Conservation (phyloP, 2,888 invertebrate genomes). For the Drosophila nr. medialis region DNA sequence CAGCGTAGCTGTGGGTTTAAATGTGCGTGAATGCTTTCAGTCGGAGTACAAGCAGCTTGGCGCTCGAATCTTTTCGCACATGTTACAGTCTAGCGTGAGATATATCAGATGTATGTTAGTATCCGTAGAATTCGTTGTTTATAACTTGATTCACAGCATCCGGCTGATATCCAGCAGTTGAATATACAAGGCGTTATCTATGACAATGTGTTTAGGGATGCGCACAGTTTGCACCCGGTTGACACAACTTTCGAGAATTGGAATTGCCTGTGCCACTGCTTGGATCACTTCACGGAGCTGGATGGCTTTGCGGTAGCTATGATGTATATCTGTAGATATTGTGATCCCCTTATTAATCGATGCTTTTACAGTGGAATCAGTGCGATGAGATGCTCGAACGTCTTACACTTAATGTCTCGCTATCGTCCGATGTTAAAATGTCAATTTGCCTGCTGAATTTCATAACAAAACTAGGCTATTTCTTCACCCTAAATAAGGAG, state of each 20-base stretch:
- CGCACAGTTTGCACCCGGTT: constrained; percentile 68
- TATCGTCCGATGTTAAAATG: constrained; percentile 66
- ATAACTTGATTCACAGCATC: constrained; percentile 48
- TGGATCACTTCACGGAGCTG: constrained; percentile 71
- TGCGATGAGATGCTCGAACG: constrained; percentile 82
- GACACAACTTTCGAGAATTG: constrained; percentile 67
- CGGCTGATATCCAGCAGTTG: constrained; percentile 66
- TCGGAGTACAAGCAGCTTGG: constrained; percentile 77
- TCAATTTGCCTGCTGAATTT: constrained; percentile 71
- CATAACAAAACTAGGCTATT: constrained; percentile 69
- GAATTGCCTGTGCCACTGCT: constrained; percentile 81
- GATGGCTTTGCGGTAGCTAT: constrained; percentile 68
- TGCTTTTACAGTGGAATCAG: constrained; percentile 78
- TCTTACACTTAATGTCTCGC: constrained; percentile 73
- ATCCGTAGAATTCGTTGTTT: background rate
- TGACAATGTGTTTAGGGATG: constrained; percentile 76
- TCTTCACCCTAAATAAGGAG: constrained; percentile 72
- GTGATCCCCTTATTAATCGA: background rate
- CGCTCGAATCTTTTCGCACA: constrained; percentile 72
- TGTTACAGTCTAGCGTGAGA: constrained; percentile 76
- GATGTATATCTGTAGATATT: background rate
- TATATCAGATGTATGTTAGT: background rate
- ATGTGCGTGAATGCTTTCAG: constrained; percentile 78
- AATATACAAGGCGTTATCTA: constrained; percentile 83
- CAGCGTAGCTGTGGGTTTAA: constrained; percentile 80